These are phyloP conservation scores for Galbula dea DNA, from an alignment of 2,113 vertebrate species.

Conservation along the genomic window DNA sequence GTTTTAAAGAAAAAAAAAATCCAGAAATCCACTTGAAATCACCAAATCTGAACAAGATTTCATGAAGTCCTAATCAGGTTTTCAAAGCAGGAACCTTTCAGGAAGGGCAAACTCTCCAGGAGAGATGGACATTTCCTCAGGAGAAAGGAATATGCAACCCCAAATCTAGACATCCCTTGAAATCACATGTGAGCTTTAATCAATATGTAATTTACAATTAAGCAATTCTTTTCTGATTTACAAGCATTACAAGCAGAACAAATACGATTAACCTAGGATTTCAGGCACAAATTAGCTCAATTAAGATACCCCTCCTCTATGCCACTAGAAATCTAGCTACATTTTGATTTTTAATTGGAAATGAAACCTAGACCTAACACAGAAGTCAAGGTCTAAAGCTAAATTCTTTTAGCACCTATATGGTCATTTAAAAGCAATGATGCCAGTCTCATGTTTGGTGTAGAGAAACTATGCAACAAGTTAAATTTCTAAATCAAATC, in stretches of 20 bases:
- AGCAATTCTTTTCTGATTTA: constrained; percentile 63
- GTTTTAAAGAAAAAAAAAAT: not conserved
- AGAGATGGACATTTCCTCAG: not conserved
- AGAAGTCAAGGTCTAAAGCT: not conserved
- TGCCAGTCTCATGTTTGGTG: not conserved
- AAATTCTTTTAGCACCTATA: not conserved
- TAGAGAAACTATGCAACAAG: not conserved
- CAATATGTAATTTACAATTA: constrained; percentile 70
- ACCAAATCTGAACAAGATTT: not conserved
- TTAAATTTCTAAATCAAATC: not conserved
- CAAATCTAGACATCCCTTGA: constrained; percentile 25
- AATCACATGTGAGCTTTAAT: constrained; percentile 44
- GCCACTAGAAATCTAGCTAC: constrained; percentile 14
- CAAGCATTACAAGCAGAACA: constrained; percentile 61
- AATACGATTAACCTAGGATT: constrained; percentile 66
- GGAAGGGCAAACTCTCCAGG: not conserved
- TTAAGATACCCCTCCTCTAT: constrained; percentile 45
- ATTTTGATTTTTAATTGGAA: constrained; percentile 58
- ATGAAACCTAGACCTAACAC: constrained; percentile 12
- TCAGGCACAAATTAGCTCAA: constrained; percentile 56
- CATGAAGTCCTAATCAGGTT: not conserved
- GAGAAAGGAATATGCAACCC: not conserved
- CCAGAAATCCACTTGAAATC: not conserved
- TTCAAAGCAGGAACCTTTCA: not conserved
- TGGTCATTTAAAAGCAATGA: not conserved